These are phyloP conservation scores for Pseudorhombus dupliciocellatus DNA, from an alignment of 2,113 vertebrate genomes.

Conservation along the genomic window DNA sequence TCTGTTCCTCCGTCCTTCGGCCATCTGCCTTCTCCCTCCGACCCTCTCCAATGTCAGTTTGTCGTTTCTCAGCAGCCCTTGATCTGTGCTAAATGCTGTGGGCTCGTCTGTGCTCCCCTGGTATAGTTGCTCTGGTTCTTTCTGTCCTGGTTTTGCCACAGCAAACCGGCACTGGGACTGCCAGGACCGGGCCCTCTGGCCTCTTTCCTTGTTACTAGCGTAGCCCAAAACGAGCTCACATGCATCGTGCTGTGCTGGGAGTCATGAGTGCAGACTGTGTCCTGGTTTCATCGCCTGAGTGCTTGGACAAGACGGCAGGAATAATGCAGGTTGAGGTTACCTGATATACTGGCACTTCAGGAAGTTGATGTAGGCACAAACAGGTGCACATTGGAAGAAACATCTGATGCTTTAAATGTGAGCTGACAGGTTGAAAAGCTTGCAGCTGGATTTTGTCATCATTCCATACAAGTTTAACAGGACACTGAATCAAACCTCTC, in stretches of 20 bases:
- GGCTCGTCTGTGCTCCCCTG: conserved; percentile 57
- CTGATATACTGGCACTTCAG: conserved; percentile 3
- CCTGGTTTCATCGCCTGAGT: conserved; percentile 24
- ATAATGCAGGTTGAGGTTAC: background rate
- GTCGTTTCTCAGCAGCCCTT: conserved; percentile 57
- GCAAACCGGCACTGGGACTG: conserved; percentile 32
- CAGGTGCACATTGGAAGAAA: conserved; percentile 4
- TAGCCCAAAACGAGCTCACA: conserved; percentile 31
- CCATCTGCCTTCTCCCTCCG: conserved; percentile 29
- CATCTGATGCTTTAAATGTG: background rate
- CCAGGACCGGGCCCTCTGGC: conserved; percentile 22
- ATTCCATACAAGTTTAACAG: conserved; percentile 50
- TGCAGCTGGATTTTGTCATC: conserved; percentile 25
- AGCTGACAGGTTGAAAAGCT: conserved; percentile 13
- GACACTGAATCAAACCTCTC: conserved; percentile 63
- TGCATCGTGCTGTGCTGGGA: background rate
- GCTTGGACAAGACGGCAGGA: background rate
- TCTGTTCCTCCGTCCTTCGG: conserved; percentile 7
- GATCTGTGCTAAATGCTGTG: conserved; percentile 70
- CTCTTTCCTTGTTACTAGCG: conserved; percentile 34
- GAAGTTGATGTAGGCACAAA: conserved; percentile 3
- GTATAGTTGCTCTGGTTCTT: conserved; percentile 65
- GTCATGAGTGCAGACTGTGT: background rate
- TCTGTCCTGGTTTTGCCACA: conserved; percentile 45
- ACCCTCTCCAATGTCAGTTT: conserved; percentile 59